A percentile compares a stretch with the other conserved stretches of the same genome.
Evolutionary conservation across 1,140 invertebrate species (phyloP).

Genomic region (Drosophila paulistorum): DNA sequence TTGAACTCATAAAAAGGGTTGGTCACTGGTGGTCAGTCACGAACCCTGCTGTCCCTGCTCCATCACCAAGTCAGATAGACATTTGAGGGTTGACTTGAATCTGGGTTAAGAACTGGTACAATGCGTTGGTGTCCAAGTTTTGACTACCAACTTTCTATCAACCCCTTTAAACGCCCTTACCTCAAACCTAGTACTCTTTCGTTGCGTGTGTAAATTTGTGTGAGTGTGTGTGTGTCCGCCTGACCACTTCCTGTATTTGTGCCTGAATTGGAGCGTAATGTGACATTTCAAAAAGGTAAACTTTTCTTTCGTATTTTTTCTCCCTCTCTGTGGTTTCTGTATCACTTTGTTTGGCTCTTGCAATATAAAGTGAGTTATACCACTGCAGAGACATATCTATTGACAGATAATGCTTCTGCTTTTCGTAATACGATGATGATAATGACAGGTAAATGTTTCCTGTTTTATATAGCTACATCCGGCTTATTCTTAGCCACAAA

Average conservation of each 20-base stretch:
- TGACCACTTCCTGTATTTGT: conserved; percentile 75
- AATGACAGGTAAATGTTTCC: conserved; percentile 4
- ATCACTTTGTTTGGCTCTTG: conserved; percentile 28
- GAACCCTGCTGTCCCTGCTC: neutral
- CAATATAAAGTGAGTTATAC: conserved; percentile 54
- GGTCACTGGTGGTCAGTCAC: neutral
- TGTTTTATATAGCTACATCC: conserved; percentile 6
- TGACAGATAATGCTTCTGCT: neutral
- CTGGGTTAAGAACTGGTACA: conserved; percentile 64
- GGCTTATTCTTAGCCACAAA: conserved; percentile 34
- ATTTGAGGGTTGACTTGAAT: conserved; percentile 38
- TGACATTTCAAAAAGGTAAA: conserved; percentile 61
- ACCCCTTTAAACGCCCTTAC: conserved; percentile 5
- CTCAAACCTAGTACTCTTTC: neutral
- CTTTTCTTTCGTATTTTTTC: conserved; percentile 35
- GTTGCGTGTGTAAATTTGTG: neutral
- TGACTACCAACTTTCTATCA: conserved; percentile 14
- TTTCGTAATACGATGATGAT: neutral
- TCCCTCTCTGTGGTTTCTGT: neutral
- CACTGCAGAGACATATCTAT: neutral
- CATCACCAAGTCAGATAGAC: neutral
- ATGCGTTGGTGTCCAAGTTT: conserved; percentile 27
- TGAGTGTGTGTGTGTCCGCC: conserved; percentile 15
- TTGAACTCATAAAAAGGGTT: conserved; percentile 28
- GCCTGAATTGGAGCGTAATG: conserved; percentile 75